A percentile compares a stretch with the other conserved stretches of the same genome.
Evolutionary conservation across 2,888 invertebrate genomes (phyloP).

Genomic region (Empis stercorea): DNA sequence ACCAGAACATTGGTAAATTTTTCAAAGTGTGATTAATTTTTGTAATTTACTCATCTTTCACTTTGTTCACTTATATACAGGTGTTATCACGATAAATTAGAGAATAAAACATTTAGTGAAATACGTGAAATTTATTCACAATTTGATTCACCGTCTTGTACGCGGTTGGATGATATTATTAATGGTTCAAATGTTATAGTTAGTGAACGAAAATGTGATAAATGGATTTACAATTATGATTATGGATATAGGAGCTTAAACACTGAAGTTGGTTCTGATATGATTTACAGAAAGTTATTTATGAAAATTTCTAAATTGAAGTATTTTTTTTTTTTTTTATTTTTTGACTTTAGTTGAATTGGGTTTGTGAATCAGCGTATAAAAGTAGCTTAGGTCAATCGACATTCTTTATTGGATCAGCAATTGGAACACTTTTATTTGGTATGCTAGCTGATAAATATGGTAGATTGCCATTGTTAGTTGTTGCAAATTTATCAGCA

Average conservation of each 20-base stretch:
- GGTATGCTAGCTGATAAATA: conserved; percentile 44
- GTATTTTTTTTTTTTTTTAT: no score
- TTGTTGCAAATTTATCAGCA: conserved; percentile 40
- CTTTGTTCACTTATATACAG: conserved; percentile 13
- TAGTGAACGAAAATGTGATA: conserved; percentile 24
- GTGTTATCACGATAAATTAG: conserved; percentile 21
- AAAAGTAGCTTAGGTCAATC: conserved; percentile 44
- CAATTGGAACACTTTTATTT: conserved; percentile 42
- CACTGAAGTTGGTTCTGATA: conserved; percentile 39
- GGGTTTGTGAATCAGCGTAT: conserved; percentile 46
- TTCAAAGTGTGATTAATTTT: no score
- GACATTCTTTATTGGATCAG: conserved; percentile 46
- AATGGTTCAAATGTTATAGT: conserved; percentile 13
- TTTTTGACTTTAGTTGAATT: conserved; percentile 36
- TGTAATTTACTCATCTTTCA: not conserved
- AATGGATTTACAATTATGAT: conserved; percentile 44
- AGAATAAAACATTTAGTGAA: conserved; percentile 15
- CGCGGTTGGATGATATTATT: conserved; percentile 16
- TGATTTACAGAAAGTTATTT: not conserved
- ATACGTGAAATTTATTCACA: conserved; percentile 19
- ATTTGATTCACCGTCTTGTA: conserved; percentile 22
- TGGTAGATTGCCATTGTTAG: conserved; percentile 41
- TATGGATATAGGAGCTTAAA: conserved; percentile 44
- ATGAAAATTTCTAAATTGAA: no score
- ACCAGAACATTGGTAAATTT: conserved; percentile 36